Conservation (phyloP, 2,797 vertebrate genomes). For the Psittacula echo region DNA sequence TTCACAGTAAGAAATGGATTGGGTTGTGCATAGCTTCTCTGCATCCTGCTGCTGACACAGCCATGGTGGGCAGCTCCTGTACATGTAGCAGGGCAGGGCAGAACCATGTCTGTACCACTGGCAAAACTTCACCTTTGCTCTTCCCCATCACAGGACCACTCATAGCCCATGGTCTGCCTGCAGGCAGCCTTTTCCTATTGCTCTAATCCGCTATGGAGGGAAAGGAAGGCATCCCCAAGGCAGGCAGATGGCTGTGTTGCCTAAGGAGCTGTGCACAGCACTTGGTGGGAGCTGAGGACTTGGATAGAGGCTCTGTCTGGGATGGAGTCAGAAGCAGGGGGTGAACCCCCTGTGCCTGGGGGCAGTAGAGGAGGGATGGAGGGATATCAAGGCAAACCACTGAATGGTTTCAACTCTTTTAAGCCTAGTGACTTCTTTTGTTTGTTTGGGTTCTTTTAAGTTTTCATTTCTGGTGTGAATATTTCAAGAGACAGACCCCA, state of each 20-base stretch:
- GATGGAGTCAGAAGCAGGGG: no score
- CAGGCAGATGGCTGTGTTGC: fast-evolving
- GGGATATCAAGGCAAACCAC: fast-evolving
- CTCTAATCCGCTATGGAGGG: background rate
- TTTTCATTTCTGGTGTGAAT: background rate
- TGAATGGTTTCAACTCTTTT: background rate
- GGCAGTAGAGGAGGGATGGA: background rate
- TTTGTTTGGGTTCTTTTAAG: background rate
- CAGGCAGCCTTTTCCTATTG: background rate
- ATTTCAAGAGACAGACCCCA: background rate
- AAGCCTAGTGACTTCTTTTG: background rate
- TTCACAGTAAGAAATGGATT: background rate
- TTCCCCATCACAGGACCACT: background rate
- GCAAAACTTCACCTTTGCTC: background rate
- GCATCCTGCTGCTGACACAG: background rate
- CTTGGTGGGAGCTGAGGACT: background rate
- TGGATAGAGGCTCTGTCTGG: background rate
- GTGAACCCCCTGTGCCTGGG: fast-evolving
- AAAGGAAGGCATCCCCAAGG: background rate
- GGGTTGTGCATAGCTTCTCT: background rate
- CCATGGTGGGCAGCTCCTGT: background rate
- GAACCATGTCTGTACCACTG: fast-evolving
- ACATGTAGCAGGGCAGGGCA: fast-evolving
- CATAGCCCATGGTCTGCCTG: background rate
- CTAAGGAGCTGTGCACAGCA: fast-evolving